Base-by-base conservation (phyloP, 2,888 invertebrate genomes). In the Artemia sinica region DNA sequence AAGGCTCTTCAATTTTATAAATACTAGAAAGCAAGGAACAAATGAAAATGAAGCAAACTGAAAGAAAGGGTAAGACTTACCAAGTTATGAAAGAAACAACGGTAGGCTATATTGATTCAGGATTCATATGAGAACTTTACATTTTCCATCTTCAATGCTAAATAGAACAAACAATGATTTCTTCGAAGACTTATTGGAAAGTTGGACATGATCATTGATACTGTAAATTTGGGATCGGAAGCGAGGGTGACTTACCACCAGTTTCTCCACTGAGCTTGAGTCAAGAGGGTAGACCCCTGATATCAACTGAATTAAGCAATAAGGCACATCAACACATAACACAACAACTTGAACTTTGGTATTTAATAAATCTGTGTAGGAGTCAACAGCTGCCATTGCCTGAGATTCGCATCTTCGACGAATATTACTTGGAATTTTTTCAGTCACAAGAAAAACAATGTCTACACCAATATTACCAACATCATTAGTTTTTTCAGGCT, bases 341-440 rank as follows among this genome's bases (percentile, higher is more conserved):
- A 58, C 63, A 18, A 58, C 14, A n/a, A 58, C 63, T 58, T 58
- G 63, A n/a, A 28, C 63, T 28, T 58, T 58, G 63, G 63, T 28
- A 58, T 28, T 58, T n/a, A 58, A 28, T 8, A 58, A 28, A 18
- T 58, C 63, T 18, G 63, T 28, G 28, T 58, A 58, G 63, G 63
- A n/a, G 63, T 58, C 63, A 58, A 58, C 28, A 28, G 63, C 63
- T 8, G 63, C 10, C 63, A 58, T 58, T 9, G 63, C 63, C 63
- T 58, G 63, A 18, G 63, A 58, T 58, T 58, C 63, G 63, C n/a
- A 18, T 58, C 63, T 58, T 28, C 63, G n/a, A 18, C 63, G 63
- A n/a, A 58, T 28, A 28, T 58, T 58, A n/a, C 14, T 9, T 18
- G 63, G 14, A 28, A 58, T 9, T 28, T 28, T 58, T 58, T 28